phyloP scores from a whole-genome alignment of 2,888 invertebrate genomes.

The Aquatica leii region DNA sequence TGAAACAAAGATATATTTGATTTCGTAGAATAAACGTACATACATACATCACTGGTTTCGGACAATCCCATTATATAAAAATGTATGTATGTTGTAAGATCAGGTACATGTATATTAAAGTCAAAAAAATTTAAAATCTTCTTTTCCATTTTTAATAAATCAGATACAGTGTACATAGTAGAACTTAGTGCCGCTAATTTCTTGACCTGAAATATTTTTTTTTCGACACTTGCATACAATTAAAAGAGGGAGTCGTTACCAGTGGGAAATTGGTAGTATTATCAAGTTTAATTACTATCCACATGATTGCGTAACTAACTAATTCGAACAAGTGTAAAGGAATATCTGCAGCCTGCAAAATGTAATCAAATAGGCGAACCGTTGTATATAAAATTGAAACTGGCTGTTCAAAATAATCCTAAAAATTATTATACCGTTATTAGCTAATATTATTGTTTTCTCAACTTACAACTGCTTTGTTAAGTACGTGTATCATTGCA shows the following conservation, averaged over 20 bases:
- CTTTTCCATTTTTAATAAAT: constrained; percentile 23
- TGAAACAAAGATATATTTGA: constrained; percentile 13
- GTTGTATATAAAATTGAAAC: constrained; percentile 17
- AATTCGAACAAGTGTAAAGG: constrained; percentile 22
- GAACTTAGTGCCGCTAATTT: constrained; percentile 20
- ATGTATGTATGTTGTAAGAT: constrained; percentile 11
- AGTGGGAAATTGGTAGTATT: not conserved
- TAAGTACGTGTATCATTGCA: constrained; percentile 11
- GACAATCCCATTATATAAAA: constrained; percentile 19
- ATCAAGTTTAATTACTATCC: constrained; percentile 23
- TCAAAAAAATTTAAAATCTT: constrained; percentile 24
- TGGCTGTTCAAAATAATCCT: constrained; percentile 23
- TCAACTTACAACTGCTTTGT: not conserved
- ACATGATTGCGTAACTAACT: constrained; percentile 12
- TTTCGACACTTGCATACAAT: not conserved
- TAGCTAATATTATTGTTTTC: not conserved
- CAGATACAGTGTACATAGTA: constrained; percentile 2
- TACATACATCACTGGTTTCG: constrained; percentile 15
- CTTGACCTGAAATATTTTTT: constrained; percentile 13
- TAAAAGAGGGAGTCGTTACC: no score
- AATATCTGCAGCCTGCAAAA: constrained; percentile 10
- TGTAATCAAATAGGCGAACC: constrained; percentile 21
- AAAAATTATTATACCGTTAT: constrained; percentile 5
- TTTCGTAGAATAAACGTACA: not conserved
- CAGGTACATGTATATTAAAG: constrained; percentile 18